These are phyloP conservation scores for Oncorhynchus keta DNA, from an alignment of 2,113 vertebrate genomes.

Conservation along the genomic window DNA sequence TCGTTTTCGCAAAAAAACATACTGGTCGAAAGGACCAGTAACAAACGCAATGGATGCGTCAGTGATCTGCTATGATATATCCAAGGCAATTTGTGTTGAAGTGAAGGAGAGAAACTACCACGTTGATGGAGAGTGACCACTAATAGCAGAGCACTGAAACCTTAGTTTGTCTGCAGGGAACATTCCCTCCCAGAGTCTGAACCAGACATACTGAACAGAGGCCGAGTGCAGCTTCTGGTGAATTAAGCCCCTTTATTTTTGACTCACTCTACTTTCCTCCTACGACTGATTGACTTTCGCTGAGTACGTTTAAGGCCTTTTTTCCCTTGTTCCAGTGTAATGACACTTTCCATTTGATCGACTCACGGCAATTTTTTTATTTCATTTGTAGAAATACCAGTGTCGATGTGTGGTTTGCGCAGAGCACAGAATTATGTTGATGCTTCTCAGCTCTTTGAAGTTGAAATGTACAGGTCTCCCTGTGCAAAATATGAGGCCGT, in stretches of 20 bases:
- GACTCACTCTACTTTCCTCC: neutral
- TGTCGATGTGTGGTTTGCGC: constrained; percentile 38
- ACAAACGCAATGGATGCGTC: neutral
- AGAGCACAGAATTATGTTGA: constrained; percentile 26
- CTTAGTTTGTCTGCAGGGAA: constrained; percentile 62
- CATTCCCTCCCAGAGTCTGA: constrained; percentile 85
- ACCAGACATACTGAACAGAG: constrained; percentile 74
- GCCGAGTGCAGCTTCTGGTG: constrained; percentile 88
- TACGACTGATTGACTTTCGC: constrained; percentile 2
- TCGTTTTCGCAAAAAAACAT: no score
- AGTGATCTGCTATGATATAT: neutral
- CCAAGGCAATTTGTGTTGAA: neutral
- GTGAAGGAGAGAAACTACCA: constrained; percentile 1
- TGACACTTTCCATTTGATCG: constrained; percentile 50
- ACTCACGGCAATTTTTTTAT: constrained; percentile 44
- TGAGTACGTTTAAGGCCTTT: constrained; percentile 27
- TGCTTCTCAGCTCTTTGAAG: constrained; percentile 49
- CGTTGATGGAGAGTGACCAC: neutral
- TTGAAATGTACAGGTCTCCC: constrained; percentile 26
- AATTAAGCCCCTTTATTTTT: constrained; percentile 53
- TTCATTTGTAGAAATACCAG: constrained; percentile 30
- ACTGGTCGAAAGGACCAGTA: neutral
- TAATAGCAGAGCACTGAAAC: constrained; percentile 7
- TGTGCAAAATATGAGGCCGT: neutral
- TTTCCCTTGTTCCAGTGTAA: constrained; percentile 3